Evolutionary conservation across 2,888 invertebrate genomes (phyloP), one percentile per base, ranked within the genome.

Genomic region (Coleophora flavipennella): DNA sequence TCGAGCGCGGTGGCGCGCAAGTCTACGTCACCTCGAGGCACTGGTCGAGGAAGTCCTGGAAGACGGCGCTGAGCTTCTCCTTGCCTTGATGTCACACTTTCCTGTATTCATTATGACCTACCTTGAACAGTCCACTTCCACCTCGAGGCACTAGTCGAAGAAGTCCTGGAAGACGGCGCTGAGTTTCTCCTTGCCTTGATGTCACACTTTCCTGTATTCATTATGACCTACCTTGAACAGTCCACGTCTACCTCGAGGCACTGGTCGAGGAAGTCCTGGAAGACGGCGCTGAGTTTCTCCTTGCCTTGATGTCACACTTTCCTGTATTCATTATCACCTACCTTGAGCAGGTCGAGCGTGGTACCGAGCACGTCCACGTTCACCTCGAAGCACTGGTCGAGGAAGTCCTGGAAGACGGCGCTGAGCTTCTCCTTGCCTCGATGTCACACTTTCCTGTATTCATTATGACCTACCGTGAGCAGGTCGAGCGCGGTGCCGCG

Each of bases 361-460:
- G n/a, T n/a, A n/a, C n/a, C n/a, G n/a, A n/a, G n/a, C n/a, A n/a
- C n/a, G n/a, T n/a, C n/a, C n/a, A n/a, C n/a, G n/a, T n/a, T n/a
- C n/a, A n/a, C n/a, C n/a, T 96, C 96, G 49, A 99, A 89, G 86
- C 98, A 99, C 78, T 94, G 92, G 81, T 99, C 95, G 54, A 99
- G 88, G 76, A 96, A 96, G 80, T 95, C 96, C 86, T 97, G 97
- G 88, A 99, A 99, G 63, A 95, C 92, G 44, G 92, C 90, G 53
- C 97, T 95, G 49, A 99, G 86, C 76, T 96, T 96, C 59, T 99
- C 97, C 71, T 97, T 95, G 67, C 97, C 71, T 98, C 98, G 63
- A 99, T 99, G 68, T 99, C 98, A n/a, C 99, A 99, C 75, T 99
- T 98, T n/a, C n/a, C n/a, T n/a, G n/a, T n/a, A n/a, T n/a, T n/a